phyloP scores from a whole-genome alignment of 1,140 invertebrate species.

The Parapsyche elsis region DNA sequence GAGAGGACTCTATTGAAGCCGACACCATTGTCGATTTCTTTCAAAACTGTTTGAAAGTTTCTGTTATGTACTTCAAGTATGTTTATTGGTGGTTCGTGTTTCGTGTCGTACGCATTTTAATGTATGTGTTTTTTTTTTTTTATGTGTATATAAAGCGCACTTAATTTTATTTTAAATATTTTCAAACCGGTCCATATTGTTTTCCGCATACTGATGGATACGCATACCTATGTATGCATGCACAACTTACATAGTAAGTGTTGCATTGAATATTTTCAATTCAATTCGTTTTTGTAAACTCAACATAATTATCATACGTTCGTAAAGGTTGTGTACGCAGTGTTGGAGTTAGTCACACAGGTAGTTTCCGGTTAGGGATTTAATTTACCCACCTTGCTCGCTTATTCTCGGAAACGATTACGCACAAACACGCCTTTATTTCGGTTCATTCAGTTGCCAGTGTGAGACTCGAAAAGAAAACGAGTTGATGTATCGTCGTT shows the following conservation, averaged over 20 bases:
- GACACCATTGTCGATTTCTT: not conserved
- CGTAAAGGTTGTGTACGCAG: too few species aligned
- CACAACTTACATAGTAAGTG: too few species aligned
- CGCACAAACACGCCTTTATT: not conserved
- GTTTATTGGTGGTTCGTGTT: not conserved
- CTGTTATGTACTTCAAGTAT: not conserved
- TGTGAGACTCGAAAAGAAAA: too few species aligned
- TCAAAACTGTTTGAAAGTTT: not conserved
- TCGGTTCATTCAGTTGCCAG: not conserved
- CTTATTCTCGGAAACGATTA: conserved; percentile 8
- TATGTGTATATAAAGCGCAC: not conserved
- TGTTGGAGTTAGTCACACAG: not conserved
- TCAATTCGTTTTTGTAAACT: too few species aligned
- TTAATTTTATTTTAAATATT: not conserved
- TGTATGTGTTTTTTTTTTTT: not conserved
- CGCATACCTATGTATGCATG: too few species aligned
- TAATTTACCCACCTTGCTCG: conserved; percentile 2
- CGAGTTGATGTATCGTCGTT: too few species aligned
- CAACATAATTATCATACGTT: too few species aligned
- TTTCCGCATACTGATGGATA: not conserved
- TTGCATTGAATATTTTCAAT: too few species aligned
- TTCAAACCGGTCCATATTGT: not conserved
- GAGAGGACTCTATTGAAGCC: too few species aligned
- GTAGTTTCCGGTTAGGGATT: conserved; percentile 9
- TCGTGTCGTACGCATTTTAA: conserved; percentile 4